Evolutionary conservation across 2,888 invertebrate genomes (phyloP).

Genomic region (Holacanthella duospinosa): DNA sequence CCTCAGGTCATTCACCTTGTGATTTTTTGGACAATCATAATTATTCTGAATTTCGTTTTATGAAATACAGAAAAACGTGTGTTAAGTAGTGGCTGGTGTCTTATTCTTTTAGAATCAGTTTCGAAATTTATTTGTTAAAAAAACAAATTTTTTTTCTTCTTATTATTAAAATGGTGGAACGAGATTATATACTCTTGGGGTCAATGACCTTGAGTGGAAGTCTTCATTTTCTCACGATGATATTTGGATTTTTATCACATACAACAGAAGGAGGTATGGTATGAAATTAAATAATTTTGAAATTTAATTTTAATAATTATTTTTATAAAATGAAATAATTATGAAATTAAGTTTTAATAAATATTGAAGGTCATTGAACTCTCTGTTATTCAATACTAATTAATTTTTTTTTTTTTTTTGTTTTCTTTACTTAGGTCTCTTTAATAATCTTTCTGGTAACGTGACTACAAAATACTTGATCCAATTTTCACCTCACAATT

Average conservation of each 20-base stretch:
- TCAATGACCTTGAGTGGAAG: not conserved
- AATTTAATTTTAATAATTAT: not conserved
- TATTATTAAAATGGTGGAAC: not conserved
- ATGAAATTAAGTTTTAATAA: not conserved
- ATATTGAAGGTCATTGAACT: too few relatives aligned
- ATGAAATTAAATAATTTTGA: not conserved
- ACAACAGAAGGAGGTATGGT: not conserved
- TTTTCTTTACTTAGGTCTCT: too few relatives aligned
- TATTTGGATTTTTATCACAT: not conserved
- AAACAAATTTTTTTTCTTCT: too few relatives aligned
- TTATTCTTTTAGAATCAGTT: too few relatives aligned
- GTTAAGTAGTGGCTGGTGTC: too few relatives aligned
- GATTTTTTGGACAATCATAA: too few relatives aligned
- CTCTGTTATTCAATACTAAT: not conserved
- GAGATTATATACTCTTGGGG: not conserved
- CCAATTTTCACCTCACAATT: conserved; percentile 4
- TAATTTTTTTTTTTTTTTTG: not conserved
- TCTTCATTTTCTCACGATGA: not conserved
- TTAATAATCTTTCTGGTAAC: not conserved
- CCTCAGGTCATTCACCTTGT: too few relatives aligned
- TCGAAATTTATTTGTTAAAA: too few relatives aligned
- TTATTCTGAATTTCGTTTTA: too few relatives aligned
- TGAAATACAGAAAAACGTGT: too few relatives aligned
- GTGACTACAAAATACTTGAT: not conserved
- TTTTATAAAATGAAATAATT: not conserved